Percentiles rank a stretch among this genome's conserved stretches.
Conservation (phyloP, 2,113 vertebrate genomes). For the Xyrauchen texanus region DNA sequence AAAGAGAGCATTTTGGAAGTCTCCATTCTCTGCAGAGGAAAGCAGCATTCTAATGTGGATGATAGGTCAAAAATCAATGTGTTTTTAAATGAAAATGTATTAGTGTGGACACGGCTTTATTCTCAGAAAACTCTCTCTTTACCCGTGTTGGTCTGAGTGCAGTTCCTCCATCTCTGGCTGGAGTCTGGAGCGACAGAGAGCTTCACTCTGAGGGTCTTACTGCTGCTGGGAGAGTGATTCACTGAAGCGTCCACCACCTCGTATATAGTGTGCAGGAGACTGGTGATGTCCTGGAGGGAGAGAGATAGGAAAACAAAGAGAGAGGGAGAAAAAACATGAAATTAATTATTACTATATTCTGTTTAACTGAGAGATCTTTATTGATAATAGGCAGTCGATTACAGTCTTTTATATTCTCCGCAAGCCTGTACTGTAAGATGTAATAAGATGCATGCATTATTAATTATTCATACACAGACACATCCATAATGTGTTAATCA, state of each 20-base stretch:
- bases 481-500: slow-evolving; percentile 25
- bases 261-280: slow-evolving; percentile 96
- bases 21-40: no score
- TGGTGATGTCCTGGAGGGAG: slow-evolving; percentile 88
- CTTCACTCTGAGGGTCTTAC: slow-evolving; percentile 94
- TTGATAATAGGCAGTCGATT: neutral
- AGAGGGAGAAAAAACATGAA: neutral
- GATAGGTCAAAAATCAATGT: no score
- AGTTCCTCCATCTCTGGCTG: slow-evolving; percentile 86
- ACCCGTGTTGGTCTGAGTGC: slow-evolving; percentile 82
- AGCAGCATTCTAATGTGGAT: no score
- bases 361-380: neutral
- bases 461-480: slow-evolving; percentile 1
- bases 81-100: no score
- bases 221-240: slow-evolving; percentile 93
- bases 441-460: slow-evolving; percentile 4
- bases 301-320: neutral
- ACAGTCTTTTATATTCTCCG: neutral
- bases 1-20: no score
- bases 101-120: no score
- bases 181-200: slow-evolving; percentile 92
- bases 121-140: slow-evolving; percentile 23
- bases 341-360: neutral
- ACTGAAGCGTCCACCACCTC: slow-evolving; percentile 96
- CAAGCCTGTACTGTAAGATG: neutral